A percentile compares a stretch with the other conserved stretches of the same genome.
phyloP scores from a whole-genome alignment of 2,888 invertebrate genomes.

The Rotaria sp. region DNA sequence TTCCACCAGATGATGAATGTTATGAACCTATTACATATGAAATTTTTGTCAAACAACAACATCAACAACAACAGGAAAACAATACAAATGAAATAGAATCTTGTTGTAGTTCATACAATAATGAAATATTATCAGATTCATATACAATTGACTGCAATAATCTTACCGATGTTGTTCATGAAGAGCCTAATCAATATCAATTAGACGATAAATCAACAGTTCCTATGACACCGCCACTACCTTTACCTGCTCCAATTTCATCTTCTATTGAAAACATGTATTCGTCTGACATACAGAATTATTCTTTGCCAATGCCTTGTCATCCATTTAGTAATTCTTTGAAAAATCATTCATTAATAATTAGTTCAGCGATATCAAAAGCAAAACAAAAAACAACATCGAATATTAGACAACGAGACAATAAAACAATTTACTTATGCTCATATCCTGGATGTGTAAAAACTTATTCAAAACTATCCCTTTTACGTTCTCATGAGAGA shows the following conservation, averaged over 20 bases:
- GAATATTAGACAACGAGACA: neutral
- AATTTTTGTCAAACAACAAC: neutral
- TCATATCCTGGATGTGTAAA: constrained; percentile 62
- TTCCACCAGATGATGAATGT: neutral
- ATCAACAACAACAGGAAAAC: neutral
- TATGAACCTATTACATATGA: neutral
- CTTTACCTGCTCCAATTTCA: neutral
- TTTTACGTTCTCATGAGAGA: constrained; percentile 62
- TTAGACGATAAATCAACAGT: neutral
- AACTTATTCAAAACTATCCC: constrained; percentile 63
- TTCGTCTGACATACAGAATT: too few relatives aligned
- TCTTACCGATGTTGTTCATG: neutral
- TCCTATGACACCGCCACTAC: neutral
- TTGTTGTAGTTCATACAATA: neutral
- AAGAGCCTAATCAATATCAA: neutral
- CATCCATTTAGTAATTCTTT: neutral
- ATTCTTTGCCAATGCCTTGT: neutral
- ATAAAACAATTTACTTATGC: constrained; percentile 47
- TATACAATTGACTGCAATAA: neutral
- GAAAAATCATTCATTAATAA: neutral
- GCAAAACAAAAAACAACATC: neutral
- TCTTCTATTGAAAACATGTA: neutral
- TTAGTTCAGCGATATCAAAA: neutral
- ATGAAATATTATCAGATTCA: neutral
- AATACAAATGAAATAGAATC: neutral